Conservation (phyloP, 2,888 invertebrate genomes). For the Ellobium chinense region DNA sequence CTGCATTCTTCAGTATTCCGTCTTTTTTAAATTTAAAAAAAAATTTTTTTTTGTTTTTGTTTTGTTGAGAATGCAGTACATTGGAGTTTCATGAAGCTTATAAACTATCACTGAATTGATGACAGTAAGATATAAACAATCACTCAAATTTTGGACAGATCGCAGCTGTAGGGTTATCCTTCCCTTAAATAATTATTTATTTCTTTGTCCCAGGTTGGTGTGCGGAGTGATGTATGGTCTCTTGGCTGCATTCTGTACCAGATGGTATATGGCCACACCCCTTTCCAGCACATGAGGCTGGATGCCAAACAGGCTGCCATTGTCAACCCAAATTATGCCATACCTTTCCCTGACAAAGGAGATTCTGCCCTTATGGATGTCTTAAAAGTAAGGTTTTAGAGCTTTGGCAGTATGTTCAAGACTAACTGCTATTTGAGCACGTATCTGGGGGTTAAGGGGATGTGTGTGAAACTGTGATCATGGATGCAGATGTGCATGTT, state of each 20-base stretch:
- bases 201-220: slow-evolving; percentile 85
- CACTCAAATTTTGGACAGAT: not conserved
- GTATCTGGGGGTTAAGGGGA: no score
- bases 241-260: slow-evolving; percentile 97
- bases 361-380: slow-evolving; percentile 77
- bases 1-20: no score
- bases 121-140: no score
- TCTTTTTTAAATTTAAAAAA: no score
- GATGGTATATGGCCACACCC: slow-evolving; percentile 92
- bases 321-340: slow-evolving; percentile 85
- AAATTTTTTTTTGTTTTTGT: no score
- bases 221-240: slow-evolving; percentile 98
- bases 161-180: not conserved
- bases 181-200: not conserved
- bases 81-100: no score
- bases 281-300: slow-evolving; percentile 90
- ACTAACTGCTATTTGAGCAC: no score
- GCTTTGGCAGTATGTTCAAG: no score
- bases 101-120: no score
- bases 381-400: slow-evolving; percentile 71
- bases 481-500: no score
- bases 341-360: slow-evolving; percentile 84
- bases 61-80: no score
- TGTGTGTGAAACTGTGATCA: no score
- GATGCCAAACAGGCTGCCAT: slow-evolving; percentile 91